phyloP scores from a whole-genome alignment of 92 coral and sea anemone genomes.

The Montipora capitata region DNA sequence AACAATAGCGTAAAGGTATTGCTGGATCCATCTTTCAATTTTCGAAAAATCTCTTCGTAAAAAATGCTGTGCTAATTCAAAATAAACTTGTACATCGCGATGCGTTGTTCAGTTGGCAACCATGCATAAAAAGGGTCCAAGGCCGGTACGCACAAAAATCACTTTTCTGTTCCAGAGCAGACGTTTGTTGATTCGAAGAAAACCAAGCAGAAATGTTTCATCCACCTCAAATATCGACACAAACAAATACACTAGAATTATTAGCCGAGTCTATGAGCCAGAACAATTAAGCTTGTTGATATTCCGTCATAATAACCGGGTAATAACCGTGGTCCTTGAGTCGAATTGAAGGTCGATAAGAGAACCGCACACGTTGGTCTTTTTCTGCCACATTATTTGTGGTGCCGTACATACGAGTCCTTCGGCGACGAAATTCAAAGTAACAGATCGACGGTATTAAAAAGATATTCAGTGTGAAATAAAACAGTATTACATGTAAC shows the following conservation, averaged over 20 bases:
- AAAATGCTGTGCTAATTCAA: background rate
- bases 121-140: background rate
- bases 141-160: background rate
- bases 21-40: constrained; percentile 8
- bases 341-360: background rate
- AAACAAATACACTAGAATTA: background rate
- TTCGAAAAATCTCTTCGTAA: background rate
- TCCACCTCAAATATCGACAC: background rate
- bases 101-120: constrained; percentile 25
- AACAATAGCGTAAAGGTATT: background rate
- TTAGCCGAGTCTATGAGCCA: background rate
- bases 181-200: background rate
- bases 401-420: background rate
- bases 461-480: background rate
- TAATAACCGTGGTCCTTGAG: background rate
- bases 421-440: constrained; percentile 18
- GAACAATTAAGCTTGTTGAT: background rate
- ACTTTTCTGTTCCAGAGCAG: background rate
- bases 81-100: background rate
- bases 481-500: background rate
- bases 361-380: background rate
- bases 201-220: background rate
- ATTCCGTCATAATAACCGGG: background rate
- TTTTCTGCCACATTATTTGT: constrained; percentile 39
- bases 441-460: background rate